Base-by-base conservation (phyloP, 1,140 invertebrate genomes). In the Campoletis sonorensis region DNA sequence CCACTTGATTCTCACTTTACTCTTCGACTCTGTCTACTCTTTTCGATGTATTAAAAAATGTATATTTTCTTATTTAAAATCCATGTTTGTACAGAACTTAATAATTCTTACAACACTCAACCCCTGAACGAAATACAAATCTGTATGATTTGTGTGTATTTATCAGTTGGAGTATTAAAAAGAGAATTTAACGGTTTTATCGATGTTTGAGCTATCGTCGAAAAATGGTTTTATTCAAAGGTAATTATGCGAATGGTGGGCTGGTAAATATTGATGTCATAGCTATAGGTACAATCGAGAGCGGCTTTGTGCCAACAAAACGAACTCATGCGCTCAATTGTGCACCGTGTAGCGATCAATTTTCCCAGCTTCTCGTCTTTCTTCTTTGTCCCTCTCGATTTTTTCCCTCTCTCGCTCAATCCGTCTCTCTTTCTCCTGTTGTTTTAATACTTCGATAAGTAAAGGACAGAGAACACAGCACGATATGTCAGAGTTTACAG, bases 271-370 rank as follows among this genome's bases (percentile, higher is more conserved):
- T 33, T 33, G 30, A 33, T 30, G 27, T 18, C 30, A 18, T n/a
- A 70, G 67, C 67, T 30, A 70, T 70, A 33, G 30, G 30, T 33
- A 37, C 27, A 70, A 70, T 70, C 67, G 67, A 30, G 27, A 70
- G 30, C 67, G 13, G 61, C 23, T 26, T 64, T 23, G 67, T 70
- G 30, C 67, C 27, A 70, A 33, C 67, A 33, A 33, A 70, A 64
- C 61, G 61, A 64, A 64, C 49, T 79, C 61, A 49, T 68, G 77
- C 33, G 54, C 54, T 72, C 49, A 30, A 71, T 54, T 79, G 26
- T 71, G 40, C 67, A 30, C 64, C 64, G 64, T 68, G 64, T 79
- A 51, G 61, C 45, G 64, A 79, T 68, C 64, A 68, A 79, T 79
- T 54, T 72, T 15, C 18, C 67, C 40, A 21, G 79, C 76, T 80